Conservation (phyloP, 2,888 invertebrate genomes). For the Troilus luridus region DNA sequence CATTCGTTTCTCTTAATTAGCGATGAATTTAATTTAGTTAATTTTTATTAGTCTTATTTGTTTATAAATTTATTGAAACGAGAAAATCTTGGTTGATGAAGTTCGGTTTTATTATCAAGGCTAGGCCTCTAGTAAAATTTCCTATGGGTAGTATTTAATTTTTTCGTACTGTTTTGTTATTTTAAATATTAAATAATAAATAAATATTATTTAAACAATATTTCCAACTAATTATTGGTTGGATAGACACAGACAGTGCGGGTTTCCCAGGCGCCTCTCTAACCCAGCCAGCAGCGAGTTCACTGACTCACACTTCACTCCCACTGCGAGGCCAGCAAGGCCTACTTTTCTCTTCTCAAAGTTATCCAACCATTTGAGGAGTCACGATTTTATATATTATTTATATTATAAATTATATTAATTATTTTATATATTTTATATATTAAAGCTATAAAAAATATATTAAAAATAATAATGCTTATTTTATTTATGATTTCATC, state of each 20-base stretch:
- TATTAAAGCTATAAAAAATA: too few relatives aligned
- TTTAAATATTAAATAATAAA: not conserved
- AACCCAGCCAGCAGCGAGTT: constrained; percentile 2
- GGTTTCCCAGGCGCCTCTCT: constrained; percentile 27
- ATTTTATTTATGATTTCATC: too few relatives aligned
- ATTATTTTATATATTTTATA: too few relatives aligned
- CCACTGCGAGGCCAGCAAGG: not conserved
- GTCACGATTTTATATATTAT: not conserved
- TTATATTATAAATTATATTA: too few relatives aligned
- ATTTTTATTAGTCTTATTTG: too few relatives aligned
- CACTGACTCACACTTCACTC: constrained; percentile 20
- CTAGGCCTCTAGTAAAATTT: too few relatives aligned
- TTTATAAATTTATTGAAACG: too few relatives aligned
- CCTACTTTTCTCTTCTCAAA: not conserved
- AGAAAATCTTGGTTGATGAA: too few relatives aligned
- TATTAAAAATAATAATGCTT: too few relatives aligned
- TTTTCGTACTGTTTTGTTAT: not conserved
- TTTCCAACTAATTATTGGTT: not conserved
- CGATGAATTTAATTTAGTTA: too few relatives aligned
- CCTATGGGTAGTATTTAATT: not conserved
- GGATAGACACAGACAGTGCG: not conserved
- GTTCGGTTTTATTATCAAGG: too few relatives aligned
- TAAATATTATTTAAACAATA: not conserved
- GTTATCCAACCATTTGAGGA: not conserved
- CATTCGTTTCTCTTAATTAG: too few relatives aligned